Conservation (phyloP, 2,113 vertebrate species). For the Tor tambroides region DNA sequence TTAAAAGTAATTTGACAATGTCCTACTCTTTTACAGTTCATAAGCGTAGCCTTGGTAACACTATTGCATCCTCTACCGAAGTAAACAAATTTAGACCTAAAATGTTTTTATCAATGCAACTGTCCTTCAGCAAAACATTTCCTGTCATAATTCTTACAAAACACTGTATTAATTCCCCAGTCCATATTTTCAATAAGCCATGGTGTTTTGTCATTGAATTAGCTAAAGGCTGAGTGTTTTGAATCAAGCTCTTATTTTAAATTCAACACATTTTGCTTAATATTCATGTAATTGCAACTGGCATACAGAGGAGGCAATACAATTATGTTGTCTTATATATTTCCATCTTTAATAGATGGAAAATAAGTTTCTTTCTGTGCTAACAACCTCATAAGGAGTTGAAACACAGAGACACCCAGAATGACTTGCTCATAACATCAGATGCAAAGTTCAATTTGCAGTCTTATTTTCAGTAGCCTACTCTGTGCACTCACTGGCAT, state of each 20-base stretch:
- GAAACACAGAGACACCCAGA: background rate
- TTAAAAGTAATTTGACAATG: constrained; percentile 75
- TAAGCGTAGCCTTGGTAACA: constrained; percentile 51
- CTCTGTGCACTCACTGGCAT: background rate
- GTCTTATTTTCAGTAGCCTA: background rate
- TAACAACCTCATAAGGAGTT: background rate
- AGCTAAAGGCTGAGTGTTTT: background rate
- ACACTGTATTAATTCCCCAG: background rate
- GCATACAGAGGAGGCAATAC: background rate
- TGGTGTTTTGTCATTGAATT: background rate
- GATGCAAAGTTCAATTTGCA: constrained; percentile 24
- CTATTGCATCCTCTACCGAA: background rate
- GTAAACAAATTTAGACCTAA: constrained; percentile 36
- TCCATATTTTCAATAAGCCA: constrained; percentile 1
- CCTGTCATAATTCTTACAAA: background rate
- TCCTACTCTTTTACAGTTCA: constrained; percentile 65
- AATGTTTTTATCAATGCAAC: constrained; percentile 10
- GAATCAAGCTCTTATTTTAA: constrained; percentile 13
- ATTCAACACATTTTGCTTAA: background rate
- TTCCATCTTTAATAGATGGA: background rate
- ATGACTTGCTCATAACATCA: background rate
- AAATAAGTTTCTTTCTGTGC: background rate
- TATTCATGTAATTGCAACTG: background rate
- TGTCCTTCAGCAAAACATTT: constrained; percentile 7
- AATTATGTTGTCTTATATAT: background rate